Conservation (phyloP, 2,113 vertebrate genomes). For the Pycnonotus jocosus region DNA sequence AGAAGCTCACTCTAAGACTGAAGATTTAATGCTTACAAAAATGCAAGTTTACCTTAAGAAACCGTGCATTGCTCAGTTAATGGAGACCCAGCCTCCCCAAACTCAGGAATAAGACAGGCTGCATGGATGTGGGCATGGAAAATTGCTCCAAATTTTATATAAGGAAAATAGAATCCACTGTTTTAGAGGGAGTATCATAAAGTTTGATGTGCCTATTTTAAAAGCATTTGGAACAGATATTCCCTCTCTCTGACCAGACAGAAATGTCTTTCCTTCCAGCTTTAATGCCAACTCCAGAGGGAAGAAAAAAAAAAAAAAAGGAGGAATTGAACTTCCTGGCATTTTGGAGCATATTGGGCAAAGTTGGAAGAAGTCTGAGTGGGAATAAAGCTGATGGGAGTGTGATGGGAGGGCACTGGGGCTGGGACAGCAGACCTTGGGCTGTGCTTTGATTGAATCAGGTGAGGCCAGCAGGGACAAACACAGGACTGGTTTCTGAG, state of each 20-base stretch:
- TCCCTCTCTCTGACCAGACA: background rate
- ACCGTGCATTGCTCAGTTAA: background rate
- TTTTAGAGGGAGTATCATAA: background rate
- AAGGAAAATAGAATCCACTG: background rate
- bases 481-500: background rate
- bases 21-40: background rate
- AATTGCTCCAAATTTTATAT: background rate
- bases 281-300: background rate
- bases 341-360: background rate
- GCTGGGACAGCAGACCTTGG: background rate
- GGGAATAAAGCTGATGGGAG: background rate
- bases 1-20: background rate
- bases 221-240: conserved; percentile 27
- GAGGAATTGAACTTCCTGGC: background rate
- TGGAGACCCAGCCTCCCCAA: background rate
- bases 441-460: conserved; percentile 37
- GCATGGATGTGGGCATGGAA: background rate
- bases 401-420: background rate
- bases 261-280: conserved; percentile 5
- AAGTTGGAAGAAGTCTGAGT: background rate
- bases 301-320: no score
- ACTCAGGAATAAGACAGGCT: background rate
- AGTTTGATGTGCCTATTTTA: conserved; percentile 22
- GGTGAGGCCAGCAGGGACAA: background rate
- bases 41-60: background rate